Percentiles rank a stretch among this genome's conserved stretches.
Conservation (phyloP, 2,113 vertebrate genomes). For the Grammomys dolichurus region DNA sequence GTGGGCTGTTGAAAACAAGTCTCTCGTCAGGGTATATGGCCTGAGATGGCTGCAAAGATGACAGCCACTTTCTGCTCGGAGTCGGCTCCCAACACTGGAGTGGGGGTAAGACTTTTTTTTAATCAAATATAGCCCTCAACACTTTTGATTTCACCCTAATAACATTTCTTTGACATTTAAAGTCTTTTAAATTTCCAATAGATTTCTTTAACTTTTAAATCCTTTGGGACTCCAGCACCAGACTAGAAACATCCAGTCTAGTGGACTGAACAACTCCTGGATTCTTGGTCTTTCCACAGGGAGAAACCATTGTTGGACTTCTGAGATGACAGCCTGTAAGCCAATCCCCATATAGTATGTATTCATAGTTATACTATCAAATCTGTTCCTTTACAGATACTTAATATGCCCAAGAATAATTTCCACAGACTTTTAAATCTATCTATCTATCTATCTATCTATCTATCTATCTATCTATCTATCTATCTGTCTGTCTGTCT, state of each 20-base stretch:
- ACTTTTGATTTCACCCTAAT: background rate
- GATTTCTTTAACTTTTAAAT: background rate
- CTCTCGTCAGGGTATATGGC: too few species aligned
- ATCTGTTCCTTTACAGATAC: background rate
- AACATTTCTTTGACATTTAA: constrained; percentile 30
- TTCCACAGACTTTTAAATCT: background rate
- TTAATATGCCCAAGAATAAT: background rate
- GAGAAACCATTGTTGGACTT: background rate
- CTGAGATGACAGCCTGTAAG: background rate
- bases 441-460: too few species aligned
- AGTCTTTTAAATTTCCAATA: background rate
- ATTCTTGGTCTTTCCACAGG: background rate
- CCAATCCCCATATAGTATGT: background rate
- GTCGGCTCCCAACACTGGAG: too few species aligned
- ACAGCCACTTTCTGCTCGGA: too few species aligned
- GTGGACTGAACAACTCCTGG: background rate
- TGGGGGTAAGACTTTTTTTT: background rate
- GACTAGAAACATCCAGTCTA: background rate
- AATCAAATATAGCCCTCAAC: background rate
- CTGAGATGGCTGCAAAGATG: too few species aligned
- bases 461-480: too few species aligned
- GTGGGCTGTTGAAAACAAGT: too few species aligned
- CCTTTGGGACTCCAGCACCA: background rate
- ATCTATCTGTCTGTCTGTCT: too few species aligned
- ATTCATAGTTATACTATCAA: background rate